phyloP scores from a whole-genome alignment of 2,797 vertebrate genomes.

The Alauda arvensis region DNA sequence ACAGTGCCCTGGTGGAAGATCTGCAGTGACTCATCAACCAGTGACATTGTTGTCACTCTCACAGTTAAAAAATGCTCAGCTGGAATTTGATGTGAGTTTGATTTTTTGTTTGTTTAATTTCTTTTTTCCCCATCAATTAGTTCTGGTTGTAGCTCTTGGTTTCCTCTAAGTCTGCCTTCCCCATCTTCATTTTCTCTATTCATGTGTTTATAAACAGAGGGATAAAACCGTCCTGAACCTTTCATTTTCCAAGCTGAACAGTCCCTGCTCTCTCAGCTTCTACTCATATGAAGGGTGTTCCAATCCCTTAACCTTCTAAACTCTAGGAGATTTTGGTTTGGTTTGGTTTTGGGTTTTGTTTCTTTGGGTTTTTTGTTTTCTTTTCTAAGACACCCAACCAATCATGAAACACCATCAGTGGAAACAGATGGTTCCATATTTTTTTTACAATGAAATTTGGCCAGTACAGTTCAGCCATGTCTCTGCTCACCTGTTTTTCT shows the following conservation, averaged over 20 bases:
- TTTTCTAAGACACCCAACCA: background rate
- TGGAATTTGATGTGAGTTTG: background rate
- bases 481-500: background rate
- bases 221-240: background rate
- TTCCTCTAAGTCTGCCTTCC: background rate
- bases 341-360: background rate
- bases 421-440: background rate
- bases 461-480: background rate
- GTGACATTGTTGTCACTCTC: background rate
- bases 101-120: no score
- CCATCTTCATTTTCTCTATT: background rate
- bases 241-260: background rate
- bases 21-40: background rate
- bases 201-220: background rate
- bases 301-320: background rate
- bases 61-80: background rate
- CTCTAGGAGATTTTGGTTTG: background rate
- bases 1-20: background rate
- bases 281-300: background rate
- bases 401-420: background rate
- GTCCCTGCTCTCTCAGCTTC: background rate
- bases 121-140: background rate
- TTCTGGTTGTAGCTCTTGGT: background rate
- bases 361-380: background rate
- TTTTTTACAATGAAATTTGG: background rate